These are phyloP conservation scores for Sebastiscus albofasciatus DNA, from an alignment of 2,797 vertebrate genomes.

Conservation along the genomic window DNA sequence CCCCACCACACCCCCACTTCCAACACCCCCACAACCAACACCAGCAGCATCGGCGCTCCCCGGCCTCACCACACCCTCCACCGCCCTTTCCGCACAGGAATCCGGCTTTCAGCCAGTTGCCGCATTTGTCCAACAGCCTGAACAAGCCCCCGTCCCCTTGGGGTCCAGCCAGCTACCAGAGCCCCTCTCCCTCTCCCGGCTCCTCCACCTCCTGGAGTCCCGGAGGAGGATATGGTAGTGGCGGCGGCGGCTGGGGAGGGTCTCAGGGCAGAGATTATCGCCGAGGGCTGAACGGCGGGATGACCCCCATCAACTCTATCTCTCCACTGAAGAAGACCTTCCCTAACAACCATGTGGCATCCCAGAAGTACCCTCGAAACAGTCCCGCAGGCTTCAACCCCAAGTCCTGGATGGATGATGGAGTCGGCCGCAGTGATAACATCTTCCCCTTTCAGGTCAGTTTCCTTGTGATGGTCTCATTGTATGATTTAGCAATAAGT, in stretches of 20 bases:
- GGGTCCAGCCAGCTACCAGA: slow-evolving; percentile 95
- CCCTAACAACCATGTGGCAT: slow-evolving; percentile 96
- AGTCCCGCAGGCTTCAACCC: slow-evolving; percentile 94
- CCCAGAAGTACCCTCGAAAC: slow-evolving; percentile 97
- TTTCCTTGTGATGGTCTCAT: slow-evolving; percentile 7
- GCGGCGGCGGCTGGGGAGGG: slow-evolving; percentile 91
- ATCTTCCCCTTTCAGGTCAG: slow-evolving; percentile 99
- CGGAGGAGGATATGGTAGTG: slow-evolving; percentile 92
- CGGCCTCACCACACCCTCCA: slow-evolving; percentile 94
- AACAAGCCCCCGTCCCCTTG: slow-evolving; percentile 98
- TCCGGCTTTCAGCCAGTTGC: slow-evolving; percentile 96
- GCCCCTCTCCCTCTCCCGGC: slow-evolving; percentile 92
- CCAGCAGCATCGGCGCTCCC: slow-evolving; percentile 98
- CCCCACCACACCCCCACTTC: slow-evolving; percentile 89
- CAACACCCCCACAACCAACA: slow-evolving; percentile 97
- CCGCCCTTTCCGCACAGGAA: slow-evolving; percentile 88
- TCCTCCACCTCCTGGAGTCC: slow-evolving; percentile 97
- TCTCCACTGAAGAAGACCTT: slow-evolving; percentile 99
- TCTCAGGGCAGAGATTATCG: slow-evolving; percentile 98
- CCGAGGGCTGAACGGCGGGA: slow-evolving; percentile 93
- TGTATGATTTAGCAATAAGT: not conserved
- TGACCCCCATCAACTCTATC: slow-evolving; percentile 98
- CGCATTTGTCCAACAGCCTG: slow-evolving; percentile 97
- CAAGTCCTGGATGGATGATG: slow-evolving; percentile 99
- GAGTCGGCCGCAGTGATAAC: slow-evolving; percentile 93